A percentile compares a stretch with the other conserved stretches of the same genome.
phyloP scores from a whole-genome alignment of 2,888 invertebrate genomes.

The Antheraea assamensis region DNA sequence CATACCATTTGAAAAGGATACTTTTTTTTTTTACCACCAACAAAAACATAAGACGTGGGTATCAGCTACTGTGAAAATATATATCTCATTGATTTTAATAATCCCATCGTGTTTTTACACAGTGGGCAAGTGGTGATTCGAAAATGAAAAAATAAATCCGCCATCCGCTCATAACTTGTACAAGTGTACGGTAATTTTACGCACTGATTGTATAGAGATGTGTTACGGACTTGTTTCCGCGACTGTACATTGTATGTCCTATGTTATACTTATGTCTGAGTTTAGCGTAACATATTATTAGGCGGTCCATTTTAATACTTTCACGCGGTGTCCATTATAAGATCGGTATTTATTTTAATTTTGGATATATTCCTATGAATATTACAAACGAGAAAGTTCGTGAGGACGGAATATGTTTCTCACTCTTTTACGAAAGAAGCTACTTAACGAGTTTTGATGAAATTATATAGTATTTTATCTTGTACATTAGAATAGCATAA shows the following conservation, averaged over 20 bases:
- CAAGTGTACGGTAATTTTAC: slow-evolving; percentile 47
- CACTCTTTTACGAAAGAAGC: no score
- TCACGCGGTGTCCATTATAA: slow-evolving; percentile 37
- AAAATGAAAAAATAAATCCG: slow-evolving; percentile 22
- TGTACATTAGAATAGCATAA: no score
- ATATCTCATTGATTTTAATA: no score
- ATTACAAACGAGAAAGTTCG: no score
- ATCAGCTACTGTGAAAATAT: no score
- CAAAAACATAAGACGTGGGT: no score
- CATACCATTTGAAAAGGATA: no score
- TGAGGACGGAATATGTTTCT: no score
- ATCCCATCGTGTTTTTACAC: no score
- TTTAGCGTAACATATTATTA: slow-evolving; percentile 48
- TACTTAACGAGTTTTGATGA: no score
- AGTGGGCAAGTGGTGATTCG: neutral
- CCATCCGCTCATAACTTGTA: slow-evolving; percentile 25
- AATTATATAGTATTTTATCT: no score
- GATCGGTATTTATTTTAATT: neutral
- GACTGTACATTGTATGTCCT: slow-evolving; percentile 33
- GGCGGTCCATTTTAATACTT: slow-evolving; percentile 47
- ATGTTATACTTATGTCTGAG: slow-evolving; percentile 30
- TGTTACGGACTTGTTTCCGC: slow-evolving; percentile 48
- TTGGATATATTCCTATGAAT: neutral
- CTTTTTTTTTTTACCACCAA: no score
- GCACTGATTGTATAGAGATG: slow-evolving; percentile 53